Conservation (phyloP, 1,140 invertebrate genomes). For the Euura saliciscinereae region DNA sequence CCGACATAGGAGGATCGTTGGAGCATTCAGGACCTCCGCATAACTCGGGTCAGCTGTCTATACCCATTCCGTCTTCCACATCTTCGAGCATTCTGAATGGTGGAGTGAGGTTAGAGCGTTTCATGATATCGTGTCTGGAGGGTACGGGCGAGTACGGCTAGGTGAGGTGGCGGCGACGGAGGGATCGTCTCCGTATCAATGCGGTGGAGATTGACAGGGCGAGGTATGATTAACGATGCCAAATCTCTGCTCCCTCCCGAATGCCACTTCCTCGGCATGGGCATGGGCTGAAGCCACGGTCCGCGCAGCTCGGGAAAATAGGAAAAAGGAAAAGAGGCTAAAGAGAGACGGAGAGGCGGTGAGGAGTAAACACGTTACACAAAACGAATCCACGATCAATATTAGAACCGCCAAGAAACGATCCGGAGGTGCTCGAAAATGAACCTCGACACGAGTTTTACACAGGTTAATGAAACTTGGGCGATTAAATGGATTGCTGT, state of each 20-base stretch:
- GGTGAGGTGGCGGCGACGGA: constrained; percentile 39
- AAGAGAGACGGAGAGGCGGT: constrained; percentile 16
- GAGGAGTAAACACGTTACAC: constrained; percentile 49
- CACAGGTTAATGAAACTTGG: too few species aligned
- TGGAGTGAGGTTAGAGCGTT: constrained; percentile 2
- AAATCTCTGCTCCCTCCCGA: constrained; percentile 22
- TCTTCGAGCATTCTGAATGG: constrained; percentile 6
- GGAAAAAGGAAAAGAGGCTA: not conserved
- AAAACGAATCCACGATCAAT: constrained; percentile 44
- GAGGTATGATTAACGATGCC: constrained; percentile 55
- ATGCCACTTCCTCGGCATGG: constrained; percentile 22
- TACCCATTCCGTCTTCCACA: not conserved
- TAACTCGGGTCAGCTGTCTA: not conserved
- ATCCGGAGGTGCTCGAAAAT: not conserved
- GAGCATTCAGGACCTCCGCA: too few species aligned
- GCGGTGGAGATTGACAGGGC: constrained; percentile 53
- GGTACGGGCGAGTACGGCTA: constrained; percentile 6
- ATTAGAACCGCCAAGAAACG: constrained; percentile 14
- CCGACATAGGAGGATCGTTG: too few species aligned
- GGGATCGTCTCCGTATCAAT: constrained; percentile 53
- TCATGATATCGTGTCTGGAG: constrained; percentile 12
- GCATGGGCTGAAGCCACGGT: constrained; percentile 24
- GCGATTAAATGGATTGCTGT: too few species aligned
- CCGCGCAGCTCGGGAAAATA: constrained; percentile 24
- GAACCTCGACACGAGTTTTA: too few species aligned